Evolutionary conservation across 2,113 vertebrate species (phyloP).

Genomic region (Xiphophorus hellerii): DNA sequence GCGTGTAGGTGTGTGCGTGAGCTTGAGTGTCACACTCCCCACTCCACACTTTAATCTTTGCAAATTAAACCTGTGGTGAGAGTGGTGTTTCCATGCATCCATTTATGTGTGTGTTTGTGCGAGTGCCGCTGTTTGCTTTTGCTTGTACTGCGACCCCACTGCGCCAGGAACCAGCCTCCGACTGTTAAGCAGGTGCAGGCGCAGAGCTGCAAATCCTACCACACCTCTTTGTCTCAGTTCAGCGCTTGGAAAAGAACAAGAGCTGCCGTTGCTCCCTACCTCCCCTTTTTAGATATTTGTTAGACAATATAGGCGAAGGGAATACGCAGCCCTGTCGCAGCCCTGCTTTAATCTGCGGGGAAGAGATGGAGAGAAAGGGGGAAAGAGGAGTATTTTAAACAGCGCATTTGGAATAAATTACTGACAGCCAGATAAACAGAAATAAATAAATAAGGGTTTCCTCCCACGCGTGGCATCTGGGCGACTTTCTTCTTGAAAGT

Average conservation of each 20-base stretch:
- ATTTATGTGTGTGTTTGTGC: neutral
- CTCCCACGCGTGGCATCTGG: slow-evolving; percentile 79
- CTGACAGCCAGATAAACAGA: slow-evolving; percentile 79
- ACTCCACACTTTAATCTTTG: slow-evolving; percentile 73
- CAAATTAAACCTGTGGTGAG: slow-evolving; percentile 72
- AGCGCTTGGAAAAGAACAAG: slow-evolving; percentile 56
- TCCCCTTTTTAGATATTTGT: slow-evolving; percentile 66
- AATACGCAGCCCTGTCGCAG: slow-evolving; percentile 52
- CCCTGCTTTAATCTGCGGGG: slow-evolving; percentile 62
- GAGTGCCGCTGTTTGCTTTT: slow-evolving; percentile 50
- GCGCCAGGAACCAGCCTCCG: slow-evolving; percentile 51
- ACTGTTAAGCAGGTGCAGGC: slow-evolving; percentile 63
- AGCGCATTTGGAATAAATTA: slow-evolving; percentile 78
- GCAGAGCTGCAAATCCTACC: slow-evolving; percentile 54
- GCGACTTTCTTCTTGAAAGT: slow-evolving; percentile 80
- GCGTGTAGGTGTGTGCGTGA: slow-evolving; percentile 7
- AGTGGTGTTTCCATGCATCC: slow-evolving; percentile 22
- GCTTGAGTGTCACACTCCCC: slow-evolving; percentile 28
- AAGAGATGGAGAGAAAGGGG: slow-evolving; percentile 41
- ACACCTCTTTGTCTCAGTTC: slow-evolving; percentile 66
- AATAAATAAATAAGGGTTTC: slow-evolving; percentile 78
- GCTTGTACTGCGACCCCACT: slow-evolving; percentile 43
- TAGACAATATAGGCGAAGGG: slow-evolving; percentile 57
- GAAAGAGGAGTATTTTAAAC: slow-evolving; percentile 72
- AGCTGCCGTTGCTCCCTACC: slow-evolving; percentile 43